These are phyloP conservation scores for Pundamilia nyererei DNA, from an alignment of 2,113 vertebrate species.

Conservation along the genomic window DNA sequence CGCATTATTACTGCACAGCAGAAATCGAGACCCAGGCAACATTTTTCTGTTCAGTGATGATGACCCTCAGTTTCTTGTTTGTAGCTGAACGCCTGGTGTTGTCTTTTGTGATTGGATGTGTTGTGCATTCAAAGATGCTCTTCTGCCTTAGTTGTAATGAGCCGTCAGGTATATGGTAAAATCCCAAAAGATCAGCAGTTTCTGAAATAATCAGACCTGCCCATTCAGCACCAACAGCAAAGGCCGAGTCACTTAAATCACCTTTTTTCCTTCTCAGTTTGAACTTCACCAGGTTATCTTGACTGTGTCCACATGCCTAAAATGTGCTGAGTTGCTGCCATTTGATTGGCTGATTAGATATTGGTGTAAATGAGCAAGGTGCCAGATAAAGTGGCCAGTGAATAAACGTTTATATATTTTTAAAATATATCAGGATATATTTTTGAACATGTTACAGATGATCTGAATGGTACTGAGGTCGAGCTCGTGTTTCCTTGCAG, in stretches of 20 bases:
- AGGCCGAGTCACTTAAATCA: neutral
- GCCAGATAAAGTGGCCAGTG: neutral
- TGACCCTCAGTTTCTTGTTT: neutral
- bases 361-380: neutral
- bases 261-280: neutral
- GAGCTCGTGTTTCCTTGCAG: conserved; percentile 36
- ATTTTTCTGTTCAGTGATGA: neutral
- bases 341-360: neutral
- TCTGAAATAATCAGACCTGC: neutral
- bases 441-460: neutral
- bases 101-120: neutral
- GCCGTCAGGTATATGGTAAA: neutral
- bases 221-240: neutral
- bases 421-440: neutral
- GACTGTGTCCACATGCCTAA: neutral
- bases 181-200: neutral
- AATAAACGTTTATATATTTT: neutral
- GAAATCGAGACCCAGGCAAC: neutral
- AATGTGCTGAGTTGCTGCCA: neutral
- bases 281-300: neutral
- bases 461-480: neutral
- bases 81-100: neutral
- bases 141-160: neutral
- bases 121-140: neutral
- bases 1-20: neutral